Evolutionary conservation across 2,888 invertebrate genomes (phyloP).

Genomic region (Deroplatys truncata): DNA sequence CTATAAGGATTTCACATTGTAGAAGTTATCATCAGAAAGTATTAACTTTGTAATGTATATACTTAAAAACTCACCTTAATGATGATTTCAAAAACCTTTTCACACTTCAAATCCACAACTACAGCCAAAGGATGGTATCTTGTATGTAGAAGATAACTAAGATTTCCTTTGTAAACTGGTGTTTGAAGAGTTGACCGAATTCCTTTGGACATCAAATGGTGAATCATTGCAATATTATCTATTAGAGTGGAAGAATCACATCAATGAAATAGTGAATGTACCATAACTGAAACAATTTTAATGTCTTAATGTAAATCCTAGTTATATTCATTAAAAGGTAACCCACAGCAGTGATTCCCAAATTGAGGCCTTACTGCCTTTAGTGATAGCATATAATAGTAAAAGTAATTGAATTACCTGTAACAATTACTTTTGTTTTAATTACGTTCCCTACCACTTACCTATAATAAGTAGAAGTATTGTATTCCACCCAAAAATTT

Average conservation of each 20-base stretch:
- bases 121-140: neutral
- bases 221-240: neutral
- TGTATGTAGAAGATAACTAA: neutral
- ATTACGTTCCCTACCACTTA: too few relatives aligned
- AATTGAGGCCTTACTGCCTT: too few relatives aligned
- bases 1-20: neutral
- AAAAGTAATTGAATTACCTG: too few relatives aligned
- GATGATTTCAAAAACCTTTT: neutral
- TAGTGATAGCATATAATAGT: too few relatives aligned
- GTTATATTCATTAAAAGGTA: too few relatives aligned
- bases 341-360: too few relatives aligned
- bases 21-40: neutral
- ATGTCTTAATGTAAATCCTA: too few relatives aligned
- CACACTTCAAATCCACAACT: neutral
- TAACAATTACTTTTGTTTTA: too few relatives aligned
- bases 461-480: too few relatives aligned
- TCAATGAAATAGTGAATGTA: neutral
- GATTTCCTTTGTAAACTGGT: neutral
- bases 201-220: neutral
- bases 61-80: neutral
- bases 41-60: neutral
- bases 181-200: neutral
- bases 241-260: neutral
- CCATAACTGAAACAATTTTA: neutral
- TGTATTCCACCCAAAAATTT: too few relatives aligned